Evolutionary conservation across 2,113 vertebrate species (phyloP), one percentile per base, ranked within the genome.

Genomic region (Lontra canadensis): DNA sequence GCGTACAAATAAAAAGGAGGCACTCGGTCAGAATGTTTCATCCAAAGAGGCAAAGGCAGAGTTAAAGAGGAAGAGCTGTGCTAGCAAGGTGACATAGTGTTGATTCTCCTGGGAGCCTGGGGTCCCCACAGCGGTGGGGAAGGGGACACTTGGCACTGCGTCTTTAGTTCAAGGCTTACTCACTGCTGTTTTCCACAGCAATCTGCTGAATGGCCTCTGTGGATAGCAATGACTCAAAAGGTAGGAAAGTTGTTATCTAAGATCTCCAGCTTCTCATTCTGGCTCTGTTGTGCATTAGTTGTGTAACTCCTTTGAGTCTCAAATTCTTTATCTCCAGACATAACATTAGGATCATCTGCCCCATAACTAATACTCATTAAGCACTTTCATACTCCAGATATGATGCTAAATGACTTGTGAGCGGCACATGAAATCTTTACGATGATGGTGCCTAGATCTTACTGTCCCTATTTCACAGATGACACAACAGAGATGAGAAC

Each of bases 61-160:
- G 3, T 67, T 88, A 88, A 95, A 96, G 63, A 67, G 85, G 78
- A 93, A 14, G 7, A 90, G 91, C 6, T 96, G 96, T 74, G 84
- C 76, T 83, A 89, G 86, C 73, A 92, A 91, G 74, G 97, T 39
- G 92, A 92, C n/a, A 52, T 25, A 85, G 85, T 39, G n/a, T 61
- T 55, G 92, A 80, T 91, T 83, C 63, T 95, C 71, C 42, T 31
- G 57, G 96, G 73, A 83, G 15, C 31, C 71, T 80, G 42, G 39
- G 71, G 81, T 90, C 83, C 80, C 36, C 42, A 78, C 69, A 63
- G 63, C 36, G 1, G 6, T 8, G 25, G 10, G 49, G n/a, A 74
- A 80, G 26, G 6, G 8, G 55, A 86, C 18, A 29, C 44, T 9
- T 7, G 44, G 82, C 57, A 73, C 29, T 31, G 25, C 12, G 36